Evolutionary conservation across 2,797 vertebrate species (phyloP).

Genomic region (Oreochromis mossambicus): DNA sequence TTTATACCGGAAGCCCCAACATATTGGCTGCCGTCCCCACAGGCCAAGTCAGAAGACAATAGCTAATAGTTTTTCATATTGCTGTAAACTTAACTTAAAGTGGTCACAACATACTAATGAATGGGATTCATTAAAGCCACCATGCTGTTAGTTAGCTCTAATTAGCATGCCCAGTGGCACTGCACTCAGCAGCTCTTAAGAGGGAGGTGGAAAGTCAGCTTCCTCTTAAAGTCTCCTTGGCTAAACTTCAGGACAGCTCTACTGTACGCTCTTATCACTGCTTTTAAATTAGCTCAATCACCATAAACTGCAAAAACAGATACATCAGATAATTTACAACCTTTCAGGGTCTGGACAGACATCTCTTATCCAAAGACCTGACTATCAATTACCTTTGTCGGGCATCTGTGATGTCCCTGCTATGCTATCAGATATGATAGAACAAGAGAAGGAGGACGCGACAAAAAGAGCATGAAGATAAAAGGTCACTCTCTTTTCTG

Average conservation of each 20-base stretch:
- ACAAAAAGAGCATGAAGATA: slow-evolving; percentile 4
- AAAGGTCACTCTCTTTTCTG: slow-evolving; percentile 36
- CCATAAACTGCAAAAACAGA: slow-evolving; percentile 8
- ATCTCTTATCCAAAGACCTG: slow-evolving; percentile 4
- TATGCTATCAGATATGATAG: slow-evolving; percentile 26
- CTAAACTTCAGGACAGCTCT: background rate
- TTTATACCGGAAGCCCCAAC: background rate
- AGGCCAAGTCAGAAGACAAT: background rate
- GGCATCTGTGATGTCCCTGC: slow-evolving; percentile 42
- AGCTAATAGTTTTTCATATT: background rate
- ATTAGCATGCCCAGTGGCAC: background rate
- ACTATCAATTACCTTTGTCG: slow-evolving; percentile 48
- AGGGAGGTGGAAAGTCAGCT: background rate
- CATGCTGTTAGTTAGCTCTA: background rate
- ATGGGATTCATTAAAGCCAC: background rate
- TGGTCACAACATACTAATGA: background rate
- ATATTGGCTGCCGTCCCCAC: background rate
- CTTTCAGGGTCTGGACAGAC: slow-evolving; percentile 20
- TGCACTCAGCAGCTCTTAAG: background rate
- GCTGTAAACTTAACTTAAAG: background rate
- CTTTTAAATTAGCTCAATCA: slow-evolving; percentile 33
- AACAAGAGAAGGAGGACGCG: slow-evolving; percentile 1
- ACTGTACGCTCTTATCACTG: slow-evolving; percentile 15
- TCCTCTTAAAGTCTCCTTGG: slow-evolving; percentile 8
- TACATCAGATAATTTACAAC: slow-evolving; percentile 29